Base-by-base conservation (phyloP, 53 echinoderm and acorn worm species). In the Holothuria leucospilota region DNA sequence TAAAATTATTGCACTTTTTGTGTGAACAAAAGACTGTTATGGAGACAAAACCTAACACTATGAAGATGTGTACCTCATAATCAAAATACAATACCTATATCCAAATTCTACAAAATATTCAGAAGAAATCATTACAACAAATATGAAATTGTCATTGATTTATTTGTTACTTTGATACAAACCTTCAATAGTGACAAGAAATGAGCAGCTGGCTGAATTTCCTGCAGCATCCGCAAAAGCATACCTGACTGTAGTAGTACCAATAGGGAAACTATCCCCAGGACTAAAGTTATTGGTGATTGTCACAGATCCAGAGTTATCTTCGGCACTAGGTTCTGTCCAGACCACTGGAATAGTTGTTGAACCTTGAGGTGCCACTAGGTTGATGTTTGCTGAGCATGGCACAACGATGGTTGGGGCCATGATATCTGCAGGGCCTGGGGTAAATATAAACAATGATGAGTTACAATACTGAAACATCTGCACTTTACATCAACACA, bases 171-270 rank as follows among this genome's bases (percentile, higher is more conserved):
- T n/a, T n/a, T n/a, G n/a, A 15, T 56, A 68, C 91, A 28, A 69
- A 94, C 94, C 90, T 60, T 77, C 39, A 52, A 95, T 87, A 20
- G 89, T 91, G 75, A 94, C 86, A 29, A 60, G 60, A 62, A 94
- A 94, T 8, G 82, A 39, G 65, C 94, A 94, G 9, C 27, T 80
- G 8, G 73, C 87, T 20, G 26, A 26, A 51, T 94, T 94, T 51
- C 90, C 90, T 20, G 88, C 86, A 10, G 51, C 59, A 28, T 94
- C 94, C 4, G 82, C 90, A 85, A 89, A 89, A 4, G 82, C 92
- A 81, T 89, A 92, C 20, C 59, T 81, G 18, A 94, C 94, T 10
- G 59, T 41, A 29, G 87, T 80, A 11, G 52, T 59, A 20, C 94
- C 94, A 24, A 87, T 5, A 10, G 27, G 62, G 82, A 92, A 92